A percentile compares a stretch with the other conserved stretches of the same genome.
Evolutionary conservation across 1,140 invertebrate species (phyloP).

Genomic region (Panagrolaimus sp.): DNA sequence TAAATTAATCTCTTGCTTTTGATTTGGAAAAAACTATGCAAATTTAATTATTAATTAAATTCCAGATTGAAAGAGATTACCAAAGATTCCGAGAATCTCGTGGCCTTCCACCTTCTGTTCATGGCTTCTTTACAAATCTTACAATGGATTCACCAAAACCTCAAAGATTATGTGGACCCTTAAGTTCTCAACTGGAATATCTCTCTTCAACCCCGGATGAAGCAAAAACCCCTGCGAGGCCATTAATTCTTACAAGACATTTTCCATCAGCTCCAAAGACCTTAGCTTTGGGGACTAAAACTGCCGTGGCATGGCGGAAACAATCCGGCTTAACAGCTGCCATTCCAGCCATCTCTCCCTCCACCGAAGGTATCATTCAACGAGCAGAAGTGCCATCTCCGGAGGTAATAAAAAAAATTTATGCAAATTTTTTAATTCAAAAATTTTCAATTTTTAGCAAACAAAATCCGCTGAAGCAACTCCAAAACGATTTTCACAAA

Average conservation of each 20-base stretch:
- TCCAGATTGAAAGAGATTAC: slow-evolving; percentile 24
- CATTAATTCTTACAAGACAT: neutral
- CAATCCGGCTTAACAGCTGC: neutral
- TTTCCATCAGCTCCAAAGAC: slow-evolving; percentile 6
- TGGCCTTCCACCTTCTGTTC: slow-evolving; percentile 20
- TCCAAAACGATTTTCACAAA: neutral
- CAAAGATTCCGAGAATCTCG: slow-evolving; percentile 15
- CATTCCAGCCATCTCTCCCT: neutral
- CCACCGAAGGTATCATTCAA: slow-evolving; percentile 1
- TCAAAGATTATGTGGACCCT: neutral
- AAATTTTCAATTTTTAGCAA: too few species aligned
- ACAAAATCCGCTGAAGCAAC: neutral
- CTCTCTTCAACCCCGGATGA: neutral
- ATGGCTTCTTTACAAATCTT: slow-evolving; percentile 14
- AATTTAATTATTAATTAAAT: neutral
- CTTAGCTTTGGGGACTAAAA: neutral
- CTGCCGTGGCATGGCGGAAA: neutral
- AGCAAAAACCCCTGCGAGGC: neutral
- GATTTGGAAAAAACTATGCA: too few species aligned
- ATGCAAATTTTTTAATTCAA: too few species aligned
- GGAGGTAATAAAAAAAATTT: neutral
- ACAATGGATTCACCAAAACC: neutral
- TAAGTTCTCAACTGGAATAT: neutral
- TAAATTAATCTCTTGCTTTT: too few species aligned
- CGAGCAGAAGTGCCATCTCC: neutral